Base-by-base conservation (phyloP, 1,140 invertebrate genomes). In the Scaptomyza pallida region DNA sequence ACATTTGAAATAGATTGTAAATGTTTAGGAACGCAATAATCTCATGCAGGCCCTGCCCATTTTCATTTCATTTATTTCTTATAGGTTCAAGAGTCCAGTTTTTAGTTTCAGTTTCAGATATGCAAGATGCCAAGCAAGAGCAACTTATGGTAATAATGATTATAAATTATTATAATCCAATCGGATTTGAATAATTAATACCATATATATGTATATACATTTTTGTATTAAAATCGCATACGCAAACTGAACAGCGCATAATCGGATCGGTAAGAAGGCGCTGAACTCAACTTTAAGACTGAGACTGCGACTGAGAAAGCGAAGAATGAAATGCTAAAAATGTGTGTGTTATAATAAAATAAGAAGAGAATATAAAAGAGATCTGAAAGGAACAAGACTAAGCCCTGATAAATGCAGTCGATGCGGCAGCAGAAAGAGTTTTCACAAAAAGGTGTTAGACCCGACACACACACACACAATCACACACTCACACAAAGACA, bases 111-210 rank as follows among this genome's bases (percentile, higher is more conserved):
- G 54, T 33, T 51, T 26, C 37, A 17, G 21, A 19, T 19, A 40
- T 40, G 51, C 50, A 23, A 61, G 50, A 56, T 74, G 60, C 61
- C 48, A 56, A 59, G 70, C 50, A 55, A n/a, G 55, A 47, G 56
- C 76, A 56, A 74, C 82, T 83, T 89, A 78, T 78, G 75, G 30
- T 82, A 83, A 89, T 91, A 91, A 91, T 90, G 79, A 78, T 91
- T 91, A 91, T 91, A 91, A 91, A 91, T 91, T 91, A 91, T 89
- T 90, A 91, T 91, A 91, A 91, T 91, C 91, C 89, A 89, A 90
- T 89, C 85, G 91, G 91, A 89, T 91, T 91, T 91, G 89, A 91
- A 91, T 91, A 91, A 91, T 91, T 91, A 91, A 91, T 91, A n/a
- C n/a, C n/a, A n/a, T n/a, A n/a, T n/a, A 91, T 88, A 79, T 89